Conservation (phyloP, 2,797 vertebrate genomes). For the Pantherophis alleghaniensis region DNA sequence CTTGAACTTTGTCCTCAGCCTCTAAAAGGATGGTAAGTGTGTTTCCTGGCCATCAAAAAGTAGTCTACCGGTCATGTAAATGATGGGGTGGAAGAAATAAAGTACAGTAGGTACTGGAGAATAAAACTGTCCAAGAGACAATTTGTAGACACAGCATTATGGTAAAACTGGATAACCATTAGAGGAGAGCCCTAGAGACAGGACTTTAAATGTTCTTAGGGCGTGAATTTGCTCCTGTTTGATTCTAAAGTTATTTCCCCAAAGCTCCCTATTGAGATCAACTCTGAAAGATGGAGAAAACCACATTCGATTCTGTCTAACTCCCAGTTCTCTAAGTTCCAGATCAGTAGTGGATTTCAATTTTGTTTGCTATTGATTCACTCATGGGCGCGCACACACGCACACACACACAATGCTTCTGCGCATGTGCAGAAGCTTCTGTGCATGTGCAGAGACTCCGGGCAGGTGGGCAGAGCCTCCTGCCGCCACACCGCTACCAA, state of each 20-base stretch:
- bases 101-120: background rate
- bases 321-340: background rate
- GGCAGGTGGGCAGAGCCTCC: too few relatives aligned
- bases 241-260: background rate
- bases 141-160: background rate
- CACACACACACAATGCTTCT: too few relatives aligned
- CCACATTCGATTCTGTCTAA: background rate
- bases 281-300: background rate
- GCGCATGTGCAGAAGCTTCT: too few relatives aligned
- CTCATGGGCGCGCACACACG: too few relatives aligned
- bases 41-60: background rate
- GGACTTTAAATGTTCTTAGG: background rate
- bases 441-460: too few relatives aligned
- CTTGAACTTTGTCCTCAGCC: background rate
- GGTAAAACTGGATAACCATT: background rate
- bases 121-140: background rate
- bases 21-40: background rate
- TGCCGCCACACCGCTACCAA: too few relatives aligned
- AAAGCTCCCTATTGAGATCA: background rate
- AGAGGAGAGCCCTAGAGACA: background rate
- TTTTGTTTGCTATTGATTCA: too few relatives aligned
- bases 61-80: background rate
- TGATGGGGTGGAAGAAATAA: background rate
- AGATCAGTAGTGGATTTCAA: too few relatives aligned
- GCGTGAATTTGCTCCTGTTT: background rate